phyloP scores from a whole-genome alignment of 1,140 invertebrate species.

The Lamellibrachia luymesi region DNA sequence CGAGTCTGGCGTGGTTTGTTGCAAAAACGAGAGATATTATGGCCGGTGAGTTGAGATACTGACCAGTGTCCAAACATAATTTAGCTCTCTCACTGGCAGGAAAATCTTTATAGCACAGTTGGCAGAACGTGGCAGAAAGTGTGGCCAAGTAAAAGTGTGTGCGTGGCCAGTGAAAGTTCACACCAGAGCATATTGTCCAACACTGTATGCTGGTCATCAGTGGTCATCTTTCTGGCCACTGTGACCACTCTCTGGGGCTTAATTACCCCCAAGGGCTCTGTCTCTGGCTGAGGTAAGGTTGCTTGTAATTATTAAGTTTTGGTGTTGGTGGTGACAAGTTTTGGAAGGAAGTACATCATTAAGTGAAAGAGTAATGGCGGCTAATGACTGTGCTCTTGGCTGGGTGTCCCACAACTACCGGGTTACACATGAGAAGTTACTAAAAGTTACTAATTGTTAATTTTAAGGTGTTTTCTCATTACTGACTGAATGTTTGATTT shows the following conservation, averaged over 20 bases:
- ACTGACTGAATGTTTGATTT: background rate
- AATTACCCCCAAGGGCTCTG: background rate
- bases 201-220: background rate
- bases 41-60: background rate
- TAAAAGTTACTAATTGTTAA: background rate
- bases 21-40: background rate
- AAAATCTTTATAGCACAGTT: background rate
- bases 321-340: background rate
- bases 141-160: constrained; percentile 4
- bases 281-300: background rate
- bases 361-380: background rate
- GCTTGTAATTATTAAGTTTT: background rate
- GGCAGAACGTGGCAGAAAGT: background rate
- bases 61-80: background rate
- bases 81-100: background rate
- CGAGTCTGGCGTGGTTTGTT: background rate
- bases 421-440: background rate
- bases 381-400: background rate
- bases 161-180: constrained; percentile 3
- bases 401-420: background rate
- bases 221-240: background rate
- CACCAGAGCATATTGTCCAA: constrained; percentile 4
- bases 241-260: background rate
- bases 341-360: background rate
- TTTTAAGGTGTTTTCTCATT: background rate